Evolutionary conservation across 2,797 vertebrate genomes (phyloP), one percentile per base, ranked within the genome.

Genomic region (Eutrigla gurnardus): DNA sequence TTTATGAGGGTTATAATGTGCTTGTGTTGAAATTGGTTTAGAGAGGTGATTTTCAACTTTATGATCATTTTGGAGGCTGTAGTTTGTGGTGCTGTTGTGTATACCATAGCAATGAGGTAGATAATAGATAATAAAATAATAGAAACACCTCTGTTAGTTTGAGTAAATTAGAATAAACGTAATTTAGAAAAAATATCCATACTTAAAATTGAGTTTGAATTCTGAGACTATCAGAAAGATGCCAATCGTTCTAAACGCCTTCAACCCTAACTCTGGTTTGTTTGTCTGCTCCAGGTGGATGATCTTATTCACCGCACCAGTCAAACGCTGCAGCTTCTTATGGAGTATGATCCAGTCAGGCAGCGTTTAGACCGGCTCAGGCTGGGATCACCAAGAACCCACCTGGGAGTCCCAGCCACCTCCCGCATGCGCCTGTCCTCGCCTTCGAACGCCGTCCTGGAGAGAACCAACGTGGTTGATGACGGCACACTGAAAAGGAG

Each of bases 291-390:
- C 33, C 10, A 99, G 98, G 97, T 98, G 85, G 96, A 98, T 74
- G 94, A 97, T 50, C 90, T 97, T 6, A 96, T 99, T 85, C 96
- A 95, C 89, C 93, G 94, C 84, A 97, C 97, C 13, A 97, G 95
- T 91, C 97, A 97, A 86, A 96, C 96, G 0, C 95, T 99, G 57
- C 97, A 99, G 93, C 94, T 99, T 85, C 94, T 99, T 18, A 96
- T 99, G 3, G 98, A 99, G 82, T 98, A 98, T 0, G 97, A 99
- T 86, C 98, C 97, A 0, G 96, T 97, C 83, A 95, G 96, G 4
- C 97, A 97, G 90, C 95, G 94, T 63, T 84, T 97, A 75, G 97
- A 97, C 89, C 91, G 93, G 37, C 95, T 98, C 6, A 93, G 94
- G 39, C 91, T 97, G 80, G 96, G 96, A 49, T 93, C 96, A 3